phyloP scores from a whole-genome alignment of 2,113 vertebrate genomes.

The Lethenteron reissneri region DNA sequence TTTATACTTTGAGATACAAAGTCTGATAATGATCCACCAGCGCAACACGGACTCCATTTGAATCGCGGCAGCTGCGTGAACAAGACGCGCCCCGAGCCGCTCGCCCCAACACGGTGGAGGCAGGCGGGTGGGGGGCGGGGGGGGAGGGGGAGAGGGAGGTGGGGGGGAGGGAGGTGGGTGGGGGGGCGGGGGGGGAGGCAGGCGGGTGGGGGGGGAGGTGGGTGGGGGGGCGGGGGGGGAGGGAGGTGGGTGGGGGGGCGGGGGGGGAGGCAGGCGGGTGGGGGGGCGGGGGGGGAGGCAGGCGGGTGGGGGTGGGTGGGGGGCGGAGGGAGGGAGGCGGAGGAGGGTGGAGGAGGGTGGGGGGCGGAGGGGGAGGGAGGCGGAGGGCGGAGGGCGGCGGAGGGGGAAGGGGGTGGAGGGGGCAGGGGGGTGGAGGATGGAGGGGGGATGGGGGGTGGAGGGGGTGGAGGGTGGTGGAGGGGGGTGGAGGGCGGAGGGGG shows the following conservation, averaged over 20 bases:
- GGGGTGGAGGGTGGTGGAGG: not conserved
- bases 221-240: not conserved
- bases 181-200: not conserved
- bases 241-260: not conserved
- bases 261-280: not conserved
- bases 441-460: too few species aligned
- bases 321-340: not conserved
- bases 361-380: not conserved
- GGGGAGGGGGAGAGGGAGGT: slow-evolving; percentile 5
- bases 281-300: too few species aligned
- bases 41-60: too few species aligned
- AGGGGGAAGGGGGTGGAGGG: not conserved
- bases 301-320: not conserved
- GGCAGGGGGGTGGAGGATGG: not conserved
- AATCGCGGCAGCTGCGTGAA: too few species aligned
- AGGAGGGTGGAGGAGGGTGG: too few species aligned
- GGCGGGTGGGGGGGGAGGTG: not conserved
- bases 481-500: not conserved
- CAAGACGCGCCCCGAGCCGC: too few species aligned
- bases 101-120: too few species aligned
- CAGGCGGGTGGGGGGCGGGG: not conserved
- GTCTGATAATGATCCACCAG: too few species aligned
- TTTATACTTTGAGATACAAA: too few species aligned
- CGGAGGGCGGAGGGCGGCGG: slow-evolving; percentile 8
- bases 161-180: not conserved